Base-by-base conservation (phyloP, 2,797 vertebrate species). In the Enteromius mattozi region DNA sequence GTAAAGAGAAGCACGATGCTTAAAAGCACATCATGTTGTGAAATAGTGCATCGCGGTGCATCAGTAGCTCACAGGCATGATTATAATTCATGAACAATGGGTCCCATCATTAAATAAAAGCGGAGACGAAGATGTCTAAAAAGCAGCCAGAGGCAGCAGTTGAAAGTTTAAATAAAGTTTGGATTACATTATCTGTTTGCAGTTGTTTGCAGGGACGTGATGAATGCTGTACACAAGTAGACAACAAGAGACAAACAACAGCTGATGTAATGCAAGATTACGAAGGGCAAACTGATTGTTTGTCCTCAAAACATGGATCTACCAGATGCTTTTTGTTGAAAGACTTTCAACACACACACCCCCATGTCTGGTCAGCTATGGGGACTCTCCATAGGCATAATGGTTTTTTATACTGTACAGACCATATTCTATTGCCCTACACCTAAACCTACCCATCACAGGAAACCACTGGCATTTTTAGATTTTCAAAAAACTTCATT, bases 271-370 rank as follows among this genome's bases (percentile, higher is more conserved):
- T 12, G 59, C 66, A 78, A 68, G 71, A 30, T 87, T 49, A 74
- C 42, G 21, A 82, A 84, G 47, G 65, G 27, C 85, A 85, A 85
- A 81, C 85, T 82, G 33, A 45, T 30, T 82, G 59, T 69, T 81
- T 81, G 84, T 74, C 74, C 69, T 77, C 21, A 75, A 79, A 80
- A 78, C 40, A 75, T 54, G 79, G 77, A 72, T 69, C 75, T 72
- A 61, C 45, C 85, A 88, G 83, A 85, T 88, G 83, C 83, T 47
- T 80, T 42, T 76, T 56, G 40, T 74, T 75, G 56, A 51, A 14
- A 8, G 35, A 59, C 40, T 70, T 63, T 77, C 19, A 81, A 77
- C 40, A 59, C 56, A 12, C 21, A 54, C 49, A 6, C 49, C 13
- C 42, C 10, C 42, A 13, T 2, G 42, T 3, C 42, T 45, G 42